Conservation (phyloP, 2,888 invertebrate genomes). For the Thera britannica region DNA sequence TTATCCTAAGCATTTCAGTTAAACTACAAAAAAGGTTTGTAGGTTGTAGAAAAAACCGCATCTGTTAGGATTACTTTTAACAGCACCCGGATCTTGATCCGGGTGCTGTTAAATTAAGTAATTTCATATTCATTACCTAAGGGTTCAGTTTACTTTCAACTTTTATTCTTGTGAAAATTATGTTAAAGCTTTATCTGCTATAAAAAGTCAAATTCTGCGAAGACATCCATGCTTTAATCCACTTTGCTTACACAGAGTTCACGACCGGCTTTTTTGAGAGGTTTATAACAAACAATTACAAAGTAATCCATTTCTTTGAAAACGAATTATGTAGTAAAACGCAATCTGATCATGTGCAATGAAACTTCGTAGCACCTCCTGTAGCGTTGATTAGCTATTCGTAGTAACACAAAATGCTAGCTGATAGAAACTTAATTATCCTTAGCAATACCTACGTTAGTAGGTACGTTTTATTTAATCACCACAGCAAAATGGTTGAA, state of each 20-base stretch:
- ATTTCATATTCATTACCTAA: constrained; percentile 53
- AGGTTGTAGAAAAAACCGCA: constrained; percentile 15
- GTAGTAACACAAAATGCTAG: too few relatives aligned
- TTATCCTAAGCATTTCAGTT: background rate
- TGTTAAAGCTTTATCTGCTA: constrained; percentile 51
- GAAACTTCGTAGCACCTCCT: too few relatives aligned
- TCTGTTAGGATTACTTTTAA: constrained; percentile 37
- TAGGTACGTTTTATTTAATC: background rate
- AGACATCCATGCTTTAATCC: constrained; percentile 47
- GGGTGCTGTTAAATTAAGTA: constrained; percentile 50
- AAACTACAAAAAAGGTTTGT: constrained; percentile 1
- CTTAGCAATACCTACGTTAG: too few relatives aligned
- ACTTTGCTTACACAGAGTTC: constrained; percentile 43
- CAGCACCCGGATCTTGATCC: constrained; percentile 38
- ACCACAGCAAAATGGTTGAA: too few relatives aligned
- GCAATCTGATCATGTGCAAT: too few relatives aligned
- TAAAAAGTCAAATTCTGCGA: constrained; percentile 50
- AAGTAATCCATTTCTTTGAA: constrained; percentile 13
- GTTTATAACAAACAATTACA: constrained; percentile 21
- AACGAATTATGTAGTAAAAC: background rate
- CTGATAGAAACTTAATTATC: too few relatives aligned
- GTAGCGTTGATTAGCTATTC: too few relatives aligned
- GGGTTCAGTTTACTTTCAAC: constrained; percentile 50
- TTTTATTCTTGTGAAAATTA: constrained; percentile 53
- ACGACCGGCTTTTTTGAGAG: constrained; percentile 18